Evolutionary conservation across 2,797 vertebrate species (phyloP).

Genomic region (Spheniscus humboldti): DNA sequence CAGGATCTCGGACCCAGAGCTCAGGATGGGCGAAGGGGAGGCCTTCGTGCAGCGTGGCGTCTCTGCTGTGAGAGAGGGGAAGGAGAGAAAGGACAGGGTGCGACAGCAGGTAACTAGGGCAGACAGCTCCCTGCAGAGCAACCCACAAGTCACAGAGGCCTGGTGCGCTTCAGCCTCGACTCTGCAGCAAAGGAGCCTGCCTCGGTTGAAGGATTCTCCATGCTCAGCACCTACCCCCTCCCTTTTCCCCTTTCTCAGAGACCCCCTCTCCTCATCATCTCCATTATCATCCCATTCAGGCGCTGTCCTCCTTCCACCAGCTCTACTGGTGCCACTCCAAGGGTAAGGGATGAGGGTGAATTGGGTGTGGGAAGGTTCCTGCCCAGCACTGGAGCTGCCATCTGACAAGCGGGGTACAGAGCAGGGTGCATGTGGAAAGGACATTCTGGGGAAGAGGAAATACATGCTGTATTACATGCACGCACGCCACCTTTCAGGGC

Average conservation of each 20-base stretch:
- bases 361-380: neutral
- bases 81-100: neutral
- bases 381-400: neutral
- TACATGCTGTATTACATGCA: neutral
- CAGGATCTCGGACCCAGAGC: neutral
- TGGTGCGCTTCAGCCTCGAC: neutral
- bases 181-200: neutral
- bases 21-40: rapidly evolving
- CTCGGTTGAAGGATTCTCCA: neutral
- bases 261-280: neutral
- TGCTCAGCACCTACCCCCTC: neutral
- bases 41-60: neutral
- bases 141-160: neutral
- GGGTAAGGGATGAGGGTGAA: neutral
- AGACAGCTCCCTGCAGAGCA: neutral
- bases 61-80: neutral
- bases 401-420: neutral
- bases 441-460: neutral
- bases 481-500: rapidly evolving
- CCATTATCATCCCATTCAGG: neutral
- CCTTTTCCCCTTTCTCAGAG: neutral
- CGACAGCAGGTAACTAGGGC: neutral
- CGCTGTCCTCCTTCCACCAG: rapidly evolving
- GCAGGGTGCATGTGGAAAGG: neutral
- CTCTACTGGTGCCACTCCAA: neutral